A percentile compares a stretch with the other conserved stretches of the same genome.
Conservation (phyloP, 2,113 vertebrate genomes). For the Brachyhypopomus occidentalis region DNA sequence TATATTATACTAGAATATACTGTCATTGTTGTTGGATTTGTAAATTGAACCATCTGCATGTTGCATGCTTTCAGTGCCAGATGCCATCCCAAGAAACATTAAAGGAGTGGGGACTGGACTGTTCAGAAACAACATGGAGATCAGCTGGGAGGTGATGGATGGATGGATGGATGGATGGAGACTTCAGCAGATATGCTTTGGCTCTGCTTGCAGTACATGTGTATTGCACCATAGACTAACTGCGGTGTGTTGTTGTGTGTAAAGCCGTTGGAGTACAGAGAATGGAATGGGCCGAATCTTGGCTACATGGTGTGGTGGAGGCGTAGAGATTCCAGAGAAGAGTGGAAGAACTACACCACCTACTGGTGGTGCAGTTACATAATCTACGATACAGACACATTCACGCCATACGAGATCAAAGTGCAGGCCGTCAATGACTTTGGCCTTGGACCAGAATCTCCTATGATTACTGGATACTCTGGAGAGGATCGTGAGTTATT, state of each 20-base stretch:
- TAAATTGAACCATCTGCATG: constrained; percentile 8
- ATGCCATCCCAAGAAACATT: constrained; percentile 86
- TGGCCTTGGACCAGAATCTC: constrained; percentile 87
- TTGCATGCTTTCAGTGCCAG: constrained; percentile 80
- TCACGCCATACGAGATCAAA: constrained; percentile 92
- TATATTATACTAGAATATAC: not conserved
- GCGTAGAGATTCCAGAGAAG: constrained; percentile 83
- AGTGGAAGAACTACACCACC: constrained; percentile 91
- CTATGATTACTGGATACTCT: constrained; percentile 87
- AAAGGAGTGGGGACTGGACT: constrained; percentile 83
- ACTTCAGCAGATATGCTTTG: no score
- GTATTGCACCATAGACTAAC: not conserved
- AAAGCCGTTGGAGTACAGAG: constrained; percentile 78
- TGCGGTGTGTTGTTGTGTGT: constrained; percentile 16
- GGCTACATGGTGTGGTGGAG: constrained; percentile 92
- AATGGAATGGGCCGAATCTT: constrained; percentile 90
- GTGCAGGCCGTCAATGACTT: constrained; percentile 95
- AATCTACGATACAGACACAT: constrained; percentile 90
- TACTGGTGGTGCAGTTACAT: constrained; percentile 78
- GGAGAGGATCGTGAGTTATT: constrained; percentile 91
- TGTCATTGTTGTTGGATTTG: not conserved
- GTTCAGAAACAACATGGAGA: constrained; percentile 96
- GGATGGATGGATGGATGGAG: not conserved
- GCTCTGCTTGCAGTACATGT: not conserved
- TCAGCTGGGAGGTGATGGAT: constrained; percentile 90